These are phyloP conservation scores for Agraylea sexmaculata DNA, from an alignment of 1,140 invertebrate species.

Conservation along the genomic window DNA sequence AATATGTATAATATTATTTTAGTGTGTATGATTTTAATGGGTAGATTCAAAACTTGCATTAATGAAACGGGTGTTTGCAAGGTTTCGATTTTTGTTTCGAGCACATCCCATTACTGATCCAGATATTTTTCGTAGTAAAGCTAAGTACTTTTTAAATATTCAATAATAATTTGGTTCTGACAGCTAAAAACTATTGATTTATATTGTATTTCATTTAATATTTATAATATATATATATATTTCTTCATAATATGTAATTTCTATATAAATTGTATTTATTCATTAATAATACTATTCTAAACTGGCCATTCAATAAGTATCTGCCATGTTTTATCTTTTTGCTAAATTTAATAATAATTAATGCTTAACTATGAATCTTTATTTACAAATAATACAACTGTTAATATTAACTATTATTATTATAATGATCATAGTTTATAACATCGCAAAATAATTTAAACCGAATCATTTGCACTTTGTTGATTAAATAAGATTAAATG, in stretches of 20 bases:
- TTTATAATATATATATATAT: conserved; percentile 20
- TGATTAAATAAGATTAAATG: conserved; percentile 21
- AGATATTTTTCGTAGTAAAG: conserved; percentile 15
- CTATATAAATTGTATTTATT: conserved; percentile 34
- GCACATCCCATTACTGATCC: conserved; percentile 17
- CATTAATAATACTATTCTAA: conserved; percentile 46
- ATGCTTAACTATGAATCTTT: conserved; percentile 39
- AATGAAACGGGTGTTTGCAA: neutral
- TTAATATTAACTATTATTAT: conserved; percentile 39
- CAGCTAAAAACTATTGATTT: conserved; percentile 22
- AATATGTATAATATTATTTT: neutral
- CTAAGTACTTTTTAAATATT: conserved; percentile 20
- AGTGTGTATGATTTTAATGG: neutral
- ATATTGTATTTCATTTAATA: conserved; percentile 21
- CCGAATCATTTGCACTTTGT: conserved; percentile 40
- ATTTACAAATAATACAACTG: conserved; percentile 45
- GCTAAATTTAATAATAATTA: conserved; percentile 44
- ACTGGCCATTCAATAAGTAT: conserved; percentile 46
- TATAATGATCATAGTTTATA: conserved; percentile 42
- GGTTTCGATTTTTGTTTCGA: too few species aligned
- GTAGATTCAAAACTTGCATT: neutral
- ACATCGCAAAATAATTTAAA: conserved; percentile 43
- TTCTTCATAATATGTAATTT: conserved; percentile 41
- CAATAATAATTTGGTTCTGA: conserved; percentile 23
- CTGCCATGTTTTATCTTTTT: conserved; percentile 42